Evolutionary conservation across 2,888 invertebrate species (phyloP).

Genomic region (Busseola fusca): DNA sequence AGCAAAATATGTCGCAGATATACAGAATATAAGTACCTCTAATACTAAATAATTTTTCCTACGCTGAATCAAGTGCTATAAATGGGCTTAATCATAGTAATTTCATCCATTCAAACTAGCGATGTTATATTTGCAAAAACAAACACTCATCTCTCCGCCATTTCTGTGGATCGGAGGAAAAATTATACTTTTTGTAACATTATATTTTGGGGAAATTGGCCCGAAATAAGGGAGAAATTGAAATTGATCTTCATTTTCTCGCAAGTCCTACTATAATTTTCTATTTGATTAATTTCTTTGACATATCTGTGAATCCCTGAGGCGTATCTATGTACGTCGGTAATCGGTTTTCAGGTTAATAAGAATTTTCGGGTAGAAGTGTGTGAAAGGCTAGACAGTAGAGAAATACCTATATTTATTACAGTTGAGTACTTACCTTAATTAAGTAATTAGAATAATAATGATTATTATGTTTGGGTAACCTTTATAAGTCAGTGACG

Average conservation of each 20-base stretch:
- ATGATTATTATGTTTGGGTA: neutral
- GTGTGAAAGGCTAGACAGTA: slow-evolving; percentile 4
- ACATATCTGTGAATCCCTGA: neutral
- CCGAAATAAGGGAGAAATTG: neutral
- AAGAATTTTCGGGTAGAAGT: neutral
- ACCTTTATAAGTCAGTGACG: neutral
- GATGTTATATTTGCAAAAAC: slow-evolving; percentile 14
- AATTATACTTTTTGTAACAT: slow-evolving; percentile 8
- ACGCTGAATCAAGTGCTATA: slow-evolving; percentile 23
- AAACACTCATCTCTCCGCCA: neutral
- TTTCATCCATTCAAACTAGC: slow-evolving; percentile 16
- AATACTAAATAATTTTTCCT: neutral
- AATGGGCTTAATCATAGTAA: slow-evolving; percentile 41
- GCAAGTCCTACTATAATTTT: neutral
- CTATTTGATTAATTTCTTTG: slow-evolving; percentile 7
- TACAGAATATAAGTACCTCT: neutral
- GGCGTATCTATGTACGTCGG: neutral
- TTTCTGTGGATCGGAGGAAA: neutral
- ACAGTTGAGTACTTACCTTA: neutral
- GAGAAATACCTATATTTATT: slow-evolving; percentile 8
- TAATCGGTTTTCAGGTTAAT: neutral
- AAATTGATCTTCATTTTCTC: slow-evolving; percentile 13
- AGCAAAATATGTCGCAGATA: slow-evolving; percentile 7
- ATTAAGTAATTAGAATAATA: neutral
- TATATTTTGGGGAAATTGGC: slow-evolving; percentile 5